Evolutionary conservation across 2,888 invertebrate genomes (phyloP).

Genomic region (Pseudanteris insignis): DNA sequence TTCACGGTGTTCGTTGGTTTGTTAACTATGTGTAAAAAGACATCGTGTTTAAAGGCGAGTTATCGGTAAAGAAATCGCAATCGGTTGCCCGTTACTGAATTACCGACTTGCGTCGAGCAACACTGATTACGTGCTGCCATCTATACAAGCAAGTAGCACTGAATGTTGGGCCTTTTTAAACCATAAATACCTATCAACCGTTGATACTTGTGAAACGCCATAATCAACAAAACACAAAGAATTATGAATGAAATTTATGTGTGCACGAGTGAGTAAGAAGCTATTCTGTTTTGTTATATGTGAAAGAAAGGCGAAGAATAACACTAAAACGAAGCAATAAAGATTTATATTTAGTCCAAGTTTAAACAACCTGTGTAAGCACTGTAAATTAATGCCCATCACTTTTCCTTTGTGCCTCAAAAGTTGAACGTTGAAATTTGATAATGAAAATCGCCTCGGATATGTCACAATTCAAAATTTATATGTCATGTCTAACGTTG

Average conservation of each 20-base stretch:
- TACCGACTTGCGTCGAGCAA: conserved; percentile 23
- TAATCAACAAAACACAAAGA: conserved; percentile 33
- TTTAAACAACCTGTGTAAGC: conserved; percentile 37
- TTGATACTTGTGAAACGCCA: conserved; percentile 31
- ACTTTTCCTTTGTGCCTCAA: no score
- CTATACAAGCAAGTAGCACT: conserved; percentile 18
- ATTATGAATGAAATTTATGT: conserved; percentile 17
- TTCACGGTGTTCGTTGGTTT: conserved; percentile 19
- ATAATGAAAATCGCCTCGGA: no score
- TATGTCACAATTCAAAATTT: neutral
- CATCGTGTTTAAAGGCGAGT: conserved; percentile 21
- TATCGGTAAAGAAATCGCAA: conserved; percentile 26
- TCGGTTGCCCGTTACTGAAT: conserved; percentile 28
- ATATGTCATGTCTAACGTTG: no score
- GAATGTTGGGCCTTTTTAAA: conserved; percentile 16
- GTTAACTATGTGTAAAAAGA: conserved; percentile 1
- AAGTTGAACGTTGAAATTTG: no score
- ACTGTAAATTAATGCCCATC: conserved; percentile 32
- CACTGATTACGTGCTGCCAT: conserved; percentile 36
- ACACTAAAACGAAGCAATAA: conserved; percentile 47
- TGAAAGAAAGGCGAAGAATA: conserved; percentile 37
- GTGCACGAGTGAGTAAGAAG: conserved; percentile 18
- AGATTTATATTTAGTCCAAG: conserved; percentile 48
- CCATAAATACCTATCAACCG: conserved; percentile 24
- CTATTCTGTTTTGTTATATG: conserved; percentile 44